Evolutionary conservation across 2,113 vertebrate genomes (phyloP).

Genomic region (Lonchura striata): DNA sequence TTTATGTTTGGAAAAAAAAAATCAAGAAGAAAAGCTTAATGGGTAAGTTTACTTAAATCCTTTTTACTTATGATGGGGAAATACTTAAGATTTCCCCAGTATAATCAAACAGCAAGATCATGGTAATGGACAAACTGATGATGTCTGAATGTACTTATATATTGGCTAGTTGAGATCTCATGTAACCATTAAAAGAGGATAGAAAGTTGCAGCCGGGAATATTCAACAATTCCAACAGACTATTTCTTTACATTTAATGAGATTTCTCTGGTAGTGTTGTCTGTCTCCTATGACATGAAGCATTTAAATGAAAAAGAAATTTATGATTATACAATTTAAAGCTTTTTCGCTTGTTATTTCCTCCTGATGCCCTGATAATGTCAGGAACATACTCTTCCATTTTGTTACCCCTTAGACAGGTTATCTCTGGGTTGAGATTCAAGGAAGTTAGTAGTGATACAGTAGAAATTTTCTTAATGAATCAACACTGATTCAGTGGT

Average conservation of each 20-base stretch:
- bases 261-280: neutral
- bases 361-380: neutral
- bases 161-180: neutral
- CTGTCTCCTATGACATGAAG: neutral
- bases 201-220: neutral
- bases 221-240: neutral
- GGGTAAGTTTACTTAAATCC: neutral
- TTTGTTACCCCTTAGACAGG: neutral
- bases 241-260: neutral
- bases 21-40: neutral
- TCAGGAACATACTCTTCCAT: neutral
- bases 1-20: neutral
- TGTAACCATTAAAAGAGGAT: neutral
- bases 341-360: neutral
- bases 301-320: neutral
- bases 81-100: neutral
- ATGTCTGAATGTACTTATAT: neutral
- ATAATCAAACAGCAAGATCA: neutral
- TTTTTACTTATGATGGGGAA: neutral
- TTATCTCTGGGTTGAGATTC: neutral
- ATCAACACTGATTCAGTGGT: neutral
- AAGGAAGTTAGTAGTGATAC: neutral
- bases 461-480: neutral
- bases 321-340: neutral
- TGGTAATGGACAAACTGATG: neutral